These are phyloP conservation scores for Dryas iulia DNA, from an alignment of 1,140 invertebrate species.

Conservation along the genomic window DNA sequence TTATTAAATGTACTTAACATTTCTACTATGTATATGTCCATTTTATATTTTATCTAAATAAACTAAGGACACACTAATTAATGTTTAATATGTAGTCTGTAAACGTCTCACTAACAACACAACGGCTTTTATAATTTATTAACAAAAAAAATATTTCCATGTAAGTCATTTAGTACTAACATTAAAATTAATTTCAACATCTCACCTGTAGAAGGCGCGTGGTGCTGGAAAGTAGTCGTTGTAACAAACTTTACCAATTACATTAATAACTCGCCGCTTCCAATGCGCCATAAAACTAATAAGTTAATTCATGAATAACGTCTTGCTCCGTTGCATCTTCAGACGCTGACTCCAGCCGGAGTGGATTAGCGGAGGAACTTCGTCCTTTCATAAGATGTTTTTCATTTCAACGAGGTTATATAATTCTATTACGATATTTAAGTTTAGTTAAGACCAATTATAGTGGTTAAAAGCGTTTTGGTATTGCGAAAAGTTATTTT, in stretches of 20 bases:
- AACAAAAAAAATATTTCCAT: too few relatives aligned
- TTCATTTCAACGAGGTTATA: neutral
- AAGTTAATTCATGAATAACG: conserved; percentile 18
- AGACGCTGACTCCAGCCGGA: neutral
- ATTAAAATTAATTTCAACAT: neutral
- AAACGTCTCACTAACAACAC: too few relatives aligned
- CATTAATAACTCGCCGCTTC: conserved; percentile 16
- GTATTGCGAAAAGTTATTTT: too few relatives aligned
- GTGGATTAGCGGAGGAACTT: neutral
- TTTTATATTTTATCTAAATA: too few relatives aligned
- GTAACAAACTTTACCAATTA: conserved; percentile 16
- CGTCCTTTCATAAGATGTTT: neutral
- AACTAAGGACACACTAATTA: too few relatives aligned
- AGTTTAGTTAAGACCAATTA: neutral
- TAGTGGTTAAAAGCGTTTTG: neutral
- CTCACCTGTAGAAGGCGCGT: neutral
- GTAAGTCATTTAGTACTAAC: neutral
- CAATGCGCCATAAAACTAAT: conserved; percentile 17
- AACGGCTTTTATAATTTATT: too few relatives aligned
- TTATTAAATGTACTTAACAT: too few relatives aligned
- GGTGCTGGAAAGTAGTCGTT: neutral
- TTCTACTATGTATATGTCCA: too few relatives aligned
- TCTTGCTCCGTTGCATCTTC: conserved; percentile 13
- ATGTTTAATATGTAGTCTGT: too few relatives aligned
- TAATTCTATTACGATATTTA: neutral